phyloP scores from a whole-genome alignment of 1,140 invertebrate genomes.

The Leptonema lineaticorne region DNA sequence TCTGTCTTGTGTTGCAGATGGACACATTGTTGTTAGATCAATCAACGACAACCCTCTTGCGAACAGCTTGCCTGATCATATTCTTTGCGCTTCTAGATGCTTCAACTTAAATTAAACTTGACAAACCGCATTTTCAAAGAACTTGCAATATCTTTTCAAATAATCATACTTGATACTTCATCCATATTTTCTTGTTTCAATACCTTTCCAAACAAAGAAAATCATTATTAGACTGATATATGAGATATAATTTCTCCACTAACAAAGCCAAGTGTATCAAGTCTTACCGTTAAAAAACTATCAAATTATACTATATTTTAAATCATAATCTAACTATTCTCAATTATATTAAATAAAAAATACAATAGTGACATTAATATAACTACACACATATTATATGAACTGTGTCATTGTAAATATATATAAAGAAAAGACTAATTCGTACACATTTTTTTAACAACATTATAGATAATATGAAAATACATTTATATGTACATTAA shows the following conservation, averaged over 20 bases:
- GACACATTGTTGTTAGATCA: slow-evolving; percentile 15
- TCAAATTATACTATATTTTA: too few relatives aligned
- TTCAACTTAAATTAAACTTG: slow-evolving; percentile 33
- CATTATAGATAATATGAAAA: neutral
- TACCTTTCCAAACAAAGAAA: slow-evolving; percentile 62
- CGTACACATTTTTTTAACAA: neutral
- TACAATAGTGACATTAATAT: neutral
- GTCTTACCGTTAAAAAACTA: neutral
- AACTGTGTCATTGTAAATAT: too few relatives aligned
- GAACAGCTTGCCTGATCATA: slow-evolving; percentile 36
- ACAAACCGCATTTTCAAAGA: slow-evolving; percentile 35
- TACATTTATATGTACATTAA: neutral
- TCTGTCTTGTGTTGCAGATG: slow-evolving; percentile 36
- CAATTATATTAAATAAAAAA: too few relatives aligned
- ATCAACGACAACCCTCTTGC: slow-evolving; percentile 24
- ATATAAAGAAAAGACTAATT: too few relatives aligned
- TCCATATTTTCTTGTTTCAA: slow-evolving; percentile 61
- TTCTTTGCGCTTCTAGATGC: slow-evolving; percentile 36
- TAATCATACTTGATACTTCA: slow-evolving; percentile 53
- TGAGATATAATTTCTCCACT: slow-evolving; percentile 2
- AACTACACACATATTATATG: neutral
- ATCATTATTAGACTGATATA: slow-evolving; percentile 57
- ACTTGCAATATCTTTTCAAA: slow-evolving; percentile 38
- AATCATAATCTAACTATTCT: too few relatives aligned
- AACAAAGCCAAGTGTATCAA: slow-evolving; percentile 5